A percentile compares a stretch with the other conserved stretches of the same genome.
Evolutionary conservation across 2,797 vertebrate genomes (phyloP).

Genomic region (Darevskia nairensis): DNA sequence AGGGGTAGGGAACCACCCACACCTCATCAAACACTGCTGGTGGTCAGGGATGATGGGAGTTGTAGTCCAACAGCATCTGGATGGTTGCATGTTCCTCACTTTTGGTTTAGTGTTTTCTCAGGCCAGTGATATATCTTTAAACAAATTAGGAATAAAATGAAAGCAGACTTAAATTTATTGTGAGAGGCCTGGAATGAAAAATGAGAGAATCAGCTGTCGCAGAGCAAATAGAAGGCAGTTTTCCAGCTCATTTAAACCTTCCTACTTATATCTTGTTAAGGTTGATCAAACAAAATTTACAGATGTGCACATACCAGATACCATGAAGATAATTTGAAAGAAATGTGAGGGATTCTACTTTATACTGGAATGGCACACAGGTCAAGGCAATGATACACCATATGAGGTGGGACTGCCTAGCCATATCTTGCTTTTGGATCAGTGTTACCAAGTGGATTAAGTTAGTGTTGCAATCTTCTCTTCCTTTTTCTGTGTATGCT

Average conservation of each 20-base stretch:
- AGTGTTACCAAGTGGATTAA: neutral
- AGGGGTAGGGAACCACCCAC: too few species aligned
- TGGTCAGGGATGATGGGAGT: neutral
- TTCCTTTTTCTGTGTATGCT: neutral
- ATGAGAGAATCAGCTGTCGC: neutral
- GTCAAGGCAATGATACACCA: neutral
- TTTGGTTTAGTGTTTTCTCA: neutral
- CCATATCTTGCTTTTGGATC: neutral
- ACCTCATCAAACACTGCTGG: too few species aligned
- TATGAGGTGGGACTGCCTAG: neutral
- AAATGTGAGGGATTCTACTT: neutral
- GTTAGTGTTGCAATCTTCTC: neutral
- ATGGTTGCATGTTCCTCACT: neutral
- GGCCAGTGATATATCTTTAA: neutral
- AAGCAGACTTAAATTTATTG: neutral
- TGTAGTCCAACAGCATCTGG: neutral
- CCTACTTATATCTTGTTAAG: neutral
- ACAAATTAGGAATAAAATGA: neutral
- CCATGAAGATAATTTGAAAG: neutral
- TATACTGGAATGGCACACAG: neutral
- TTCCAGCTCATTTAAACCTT: neutral
- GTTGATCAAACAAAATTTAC: neutral
- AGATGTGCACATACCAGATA: neutral
- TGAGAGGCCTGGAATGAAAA: neutral
- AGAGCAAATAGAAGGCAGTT: neutral